Evolutionary conservation across 2,113 vertebrate species (phyloP).

Genomic region (Uropsilus gracilis): DNA sequence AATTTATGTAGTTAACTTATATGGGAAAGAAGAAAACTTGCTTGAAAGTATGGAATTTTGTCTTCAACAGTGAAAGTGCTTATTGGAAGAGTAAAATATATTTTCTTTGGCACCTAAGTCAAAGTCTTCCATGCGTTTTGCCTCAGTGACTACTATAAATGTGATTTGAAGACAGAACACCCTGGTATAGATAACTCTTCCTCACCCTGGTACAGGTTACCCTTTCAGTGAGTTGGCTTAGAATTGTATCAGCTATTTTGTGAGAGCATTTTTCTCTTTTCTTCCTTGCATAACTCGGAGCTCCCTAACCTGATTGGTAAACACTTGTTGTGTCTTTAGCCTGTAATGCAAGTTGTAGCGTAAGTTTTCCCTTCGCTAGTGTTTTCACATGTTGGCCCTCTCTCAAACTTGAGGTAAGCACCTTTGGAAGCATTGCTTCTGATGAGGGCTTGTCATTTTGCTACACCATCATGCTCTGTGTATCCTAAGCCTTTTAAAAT

Average conservation of each 20-base stretch:
- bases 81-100: neutral
- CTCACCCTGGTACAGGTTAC: neutral
- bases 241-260: neutral
- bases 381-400: slow-evolving; percentile 57
- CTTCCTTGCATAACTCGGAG: neutral
- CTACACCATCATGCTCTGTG: slow-evolving; percentile 42
- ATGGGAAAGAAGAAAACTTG: neutral
- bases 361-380: slow-evolving; percentile 27
- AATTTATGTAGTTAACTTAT: neutral
- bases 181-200: neutral
- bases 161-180: neutral
- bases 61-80: neutral
- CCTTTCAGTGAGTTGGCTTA: neutral
- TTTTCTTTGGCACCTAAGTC: neutral
- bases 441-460: slow-evolving; percentile 64
- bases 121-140: neutral
- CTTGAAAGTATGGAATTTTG: neutral
- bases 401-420: slow-evolving; percentile 63
- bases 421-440: slow-evolving; percentile 40
- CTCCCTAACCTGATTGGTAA: slow-evolving; percentile 8
- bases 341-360: slow-evolving; percentile 55
- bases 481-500: slow-evolving; percentile 71
- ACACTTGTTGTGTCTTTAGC: slow-evolving; percentile 14
- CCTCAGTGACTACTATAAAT: neutral
- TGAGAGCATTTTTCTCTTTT: neutral